Base-by-base conservation (phyloP, 1,140 invertebrate species). In the Cecropterus lyciades region DNA sequence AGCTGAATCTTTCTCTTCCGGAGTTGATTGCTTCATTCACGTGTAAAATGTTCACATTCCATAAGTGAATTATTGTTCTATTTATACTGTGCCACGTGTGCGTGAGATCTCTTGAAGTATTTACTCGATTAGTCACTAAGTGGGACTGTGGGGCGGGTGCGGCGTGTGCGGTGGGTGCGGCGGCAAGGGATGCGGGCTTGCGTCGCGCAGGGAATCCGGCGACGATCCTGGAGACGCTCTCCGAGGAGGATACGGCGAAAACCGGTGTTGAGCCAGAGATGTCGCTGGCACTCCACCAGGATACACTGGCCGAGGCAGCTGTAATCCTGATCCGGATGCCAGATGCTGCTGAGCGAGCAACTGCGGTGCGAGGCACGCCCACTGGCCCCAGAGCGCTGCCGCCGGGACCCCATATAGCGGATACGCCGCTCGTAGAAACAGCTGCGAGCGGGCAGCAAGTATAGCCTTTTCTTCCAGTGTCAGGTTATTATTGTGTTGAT, bases 391-490 rank as follows among this genome's bases (percentile, higher is more conserved):
- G 1, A 94, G 79, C 27, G 93, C 93, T 10, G 92, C 89, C 8
- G 90, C 92, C 9, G 93, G 91, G 1, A 93, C 93, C 0, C 93
- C 93, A 65, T 94, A 94, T 20, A 94, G 65, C 0, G 95, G 95
- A 2, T 95, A 95, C 1, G 95, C 95, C 0, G 95, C 95, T 1
- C 95, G 85, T 30, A 95, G 84, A 68, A 95, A 93, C 72, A 96
- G 90, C 74, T 95, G 95, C 1, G 95, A 95, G 13, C 95, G 89
- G 1, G 95, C 95, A 0, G 95, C 95, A 77, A 96, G 92, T 3
- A 96, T 92, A 0, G 95, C 95, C 80, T 97, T 97, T 82, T 97
- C 95, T 79, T 96, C 96, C 15, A 96, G 79, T 7, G 95, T 96
- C 24, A 97, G 92, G 67, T 96, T 96, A 74, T 94, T 93, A 86